Conservation (phyloP, 1,140 invertebrate species). For the Bombus sylvicola region DNA sequence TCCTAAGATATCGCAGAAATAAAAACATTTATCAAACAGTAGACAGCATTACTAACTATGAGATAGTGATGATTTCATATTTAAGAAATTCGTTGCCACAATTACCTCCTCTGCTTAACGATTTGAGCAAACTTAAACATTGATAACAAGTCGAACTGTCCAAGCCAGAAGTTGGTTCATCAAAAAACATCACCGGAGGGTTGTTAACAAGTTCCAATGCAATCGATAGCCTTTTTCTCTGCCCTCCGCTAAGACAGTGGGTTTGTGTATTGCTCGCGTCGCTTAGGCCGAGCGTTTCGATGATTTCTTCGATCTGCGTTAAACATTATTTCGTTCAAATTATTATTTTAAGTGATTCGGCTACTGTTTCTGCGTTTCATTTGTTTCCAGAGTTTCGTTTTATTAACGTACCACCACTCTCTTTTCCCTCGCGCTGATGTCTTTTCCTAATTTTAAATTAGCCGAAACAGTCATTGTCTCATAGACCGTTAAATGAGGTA, state of each 20-base stretch:
- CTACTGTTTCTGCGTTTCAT: background rate
- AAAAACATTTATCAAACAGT: background rate
- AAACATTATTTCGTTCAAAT: background rate
- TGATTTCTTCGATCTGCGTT: conserved; percentile 89
- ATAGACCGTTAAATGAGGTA: conserved; percentile 93
- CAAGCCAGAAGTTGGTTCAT: conserved; percentile 97
- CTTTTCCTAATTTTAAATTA: conserved; percentile 94
- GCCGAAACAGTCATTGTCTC: conserved; percentile 96
- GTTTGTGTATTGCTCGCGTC: conserved; percentile 92
- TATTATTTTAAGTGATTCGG: background rate
- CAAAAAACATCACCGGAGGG: conserved; percentile 98
- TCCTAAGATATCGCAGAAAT: conserved; percentile 77
- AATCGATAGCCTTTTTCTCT: conserved; percentile 95
- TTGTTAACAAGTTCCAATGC: conserved; percentile 93
- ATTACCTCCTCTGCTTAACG: conserved; percentile 87
- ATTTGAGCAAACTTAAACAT: conserved; percentile 92
- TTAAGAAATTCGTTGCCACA: background rate
- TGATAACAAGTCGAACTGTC: conserved; percentile 97
- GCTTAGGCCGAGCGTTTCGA: conserved; percentile 89
- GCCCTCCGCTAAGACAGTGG: conserved; percentile 94
- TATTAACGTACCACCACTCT: conserved; percentile 85
- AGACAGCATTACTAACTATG: background rate
- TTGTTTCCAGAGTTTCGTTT: background rate
- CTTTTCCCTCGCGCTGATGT: conserved; percentile 88
- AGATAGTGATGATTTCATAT: no score